Base-by-base conservation (phyloP, 2,797 vertebrate species). In the Buphagus erythrorhynchus region DNA sequence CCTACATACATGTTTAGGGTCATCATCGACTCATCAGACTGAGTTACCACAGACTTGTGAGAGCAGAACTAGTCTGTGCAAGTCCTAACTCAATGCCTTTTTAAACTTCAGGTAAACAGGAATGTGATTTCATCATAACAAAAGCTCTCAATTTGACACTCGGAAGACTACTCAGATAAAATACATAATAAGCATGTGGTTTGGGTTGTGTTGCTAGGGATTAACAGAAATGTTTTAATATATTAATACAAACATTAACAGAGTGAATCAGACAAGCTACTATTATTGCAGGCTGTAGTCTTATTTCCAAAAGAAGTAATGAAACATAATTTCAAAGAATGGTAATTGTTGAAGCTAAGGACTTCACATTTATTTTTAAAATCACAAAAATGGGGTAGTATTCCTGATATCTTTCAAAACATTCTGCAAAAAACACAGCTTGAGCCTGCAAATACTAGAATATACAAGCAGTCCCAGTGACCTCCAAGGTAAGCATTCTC, bases 391-490 rank as follows among this genome's bases (percentile, higher is more conserved):
- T 33, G 45, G 76, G 26, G 28, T 86, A 88, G 71, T 54, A 54
- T 88, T 96, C 73, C 80, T 86, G 76, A 38, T 75, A 81, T 29
- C 40, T 88, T 91, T 72, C 79, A 78, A 78, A 93, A 78, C 48
- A 29, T 86, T 84, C 65, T 76, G 80, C 79, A 94, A 86, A 84
- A 75, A 91, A 71, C 75, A 81, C 43, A 88, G 73, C 59, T 78
- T 67, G 45, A 94, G 63, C 48, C 80, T 88, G 79, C 73, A 66
- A 74, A 94, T 16, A 11, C 36, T 45, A 81, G 33, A 88, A 81
- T 73, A 84, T 80, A 95, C 36, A 71, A 81, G 89, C 94, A 96
- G 91, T 88, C 58, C 89, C 76, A 67, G 49, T 77, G 91, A 93
- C 93, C 82, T 95, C 91, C 87, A 90, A 77, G 68, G 46, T 57